Evolutionary conservation across 2,888 invertebrate species (phyloP).

Genomic region (Dysmachus trigonus): DNA sequence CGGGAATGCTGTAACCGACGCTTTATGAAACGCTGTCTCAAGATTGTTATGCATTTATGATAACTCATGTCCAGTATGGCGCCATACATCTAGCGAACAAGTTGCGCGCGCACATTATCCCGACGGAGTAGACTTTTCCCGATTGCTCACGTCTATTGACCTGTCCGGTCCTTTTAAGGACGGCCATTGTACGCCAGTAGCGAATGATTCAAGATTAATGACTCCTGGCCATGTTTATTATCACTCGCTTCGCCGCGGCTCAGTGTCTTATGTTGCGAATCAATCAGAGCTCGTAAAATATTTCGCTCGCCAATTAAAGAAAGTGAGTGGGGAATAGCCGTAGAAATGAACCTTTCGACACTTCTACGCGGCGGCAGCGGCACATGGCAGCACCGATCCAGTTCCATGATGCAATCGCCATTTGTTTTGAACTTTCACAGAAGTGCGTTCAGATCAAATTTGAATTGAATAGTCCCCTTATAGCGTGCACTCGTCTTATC

Average conservation of each 20-base stretch:
- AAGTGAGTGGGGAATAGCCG: conserved; percentile 26
- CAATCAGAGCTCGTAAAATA: conserved; percentile 36
- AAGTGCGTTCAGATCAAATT: conserved; percentile 1
- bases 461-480: conserved; percentile 19
- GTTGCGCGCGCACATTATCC: not conserved
- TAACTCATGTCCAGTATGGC: conserved; percentile 40
- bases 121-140: not conserved
- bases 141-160: conserved; percentile 29
- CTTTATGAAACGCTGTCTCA: conserved; percentile 35
- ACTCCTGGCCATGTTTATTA: conserved; percentile 29
- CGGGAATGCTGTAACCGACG: conserved; percentile 38
- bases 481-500: not conserved
- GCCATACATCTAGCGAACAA: conserved; percentile 24
- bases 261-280: not conserved
- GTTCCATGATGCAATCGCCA: conserved; percentile 19
- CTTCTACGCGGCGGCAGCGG: not conserved
- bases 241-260: conserved; percentile 2
- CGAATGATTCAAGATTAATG: conserved; percentile 32
- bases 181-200: conserved; percentile 12
- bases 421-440: conserved; percentile 14
- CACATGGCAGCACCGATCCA: not conserved
- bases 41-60: conserved; percentile 43
- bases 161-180: conserved; percentile 39
- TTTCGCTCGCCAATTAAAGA: conserved; percentile 36
- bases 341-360: conserved; percentile 31